Evolutionary conservation across 2,797 vertebrate genomes (phyloP).

Genomic region (Cossypha polioptera): DNA sequence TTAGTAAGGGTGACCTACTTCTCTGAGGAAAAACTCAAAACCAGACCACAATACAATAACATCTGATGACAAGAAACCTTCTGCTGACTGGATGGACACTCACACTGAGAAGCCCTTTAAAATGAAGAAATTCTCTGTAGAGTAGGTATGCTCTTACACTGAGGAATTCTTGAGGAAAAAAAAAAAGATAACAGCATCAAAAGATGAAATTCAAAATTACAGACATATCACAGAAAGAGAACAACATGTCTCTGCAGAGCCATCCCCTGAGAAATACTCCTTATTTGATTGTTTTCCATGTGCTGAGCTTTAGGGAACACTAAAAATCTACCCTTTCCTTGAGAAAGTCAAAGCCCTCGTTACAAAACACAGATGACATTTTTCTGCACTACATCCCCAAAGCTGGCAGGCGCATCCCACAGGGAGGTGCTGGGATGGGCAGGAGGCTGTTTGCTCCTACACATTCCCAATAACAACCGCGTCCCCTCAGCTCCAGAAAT

Average conservation of each 20-base stretch:
- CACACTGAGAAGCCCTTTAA: background rate
- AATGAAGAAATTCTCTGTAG: background rate
- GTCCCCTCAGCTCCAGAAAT: background rate
- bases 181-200: background rate
- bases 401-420: background rate
- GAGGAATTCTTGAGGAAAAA: background rate
- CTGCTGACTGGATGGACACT: background rate
- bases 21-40: background rate
- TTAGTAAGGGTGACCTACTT: background rate
- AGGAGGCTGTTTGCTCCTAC: background rate
- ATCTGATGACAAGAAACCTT: background rate
- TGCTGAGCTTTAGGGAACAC: background rate
- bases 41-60: background rate
- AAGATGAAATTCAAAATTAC: background rate
- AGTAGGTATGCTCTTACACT: background rate
- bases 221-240: background rate
- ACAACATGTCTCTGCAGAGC: background rate
- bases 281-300: background rate
- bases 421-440: background rate
- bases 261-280: background rate
- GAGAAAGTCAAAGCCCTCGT: background rate
- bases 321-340: background rate
- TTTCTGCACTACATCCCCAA: background rate
- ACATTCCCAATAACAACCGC: fast-evolving
- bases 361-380: background rate